Conservation (phyloP, 2,113 vertebrate genomes). For the Fregata magnificens region DNA sequence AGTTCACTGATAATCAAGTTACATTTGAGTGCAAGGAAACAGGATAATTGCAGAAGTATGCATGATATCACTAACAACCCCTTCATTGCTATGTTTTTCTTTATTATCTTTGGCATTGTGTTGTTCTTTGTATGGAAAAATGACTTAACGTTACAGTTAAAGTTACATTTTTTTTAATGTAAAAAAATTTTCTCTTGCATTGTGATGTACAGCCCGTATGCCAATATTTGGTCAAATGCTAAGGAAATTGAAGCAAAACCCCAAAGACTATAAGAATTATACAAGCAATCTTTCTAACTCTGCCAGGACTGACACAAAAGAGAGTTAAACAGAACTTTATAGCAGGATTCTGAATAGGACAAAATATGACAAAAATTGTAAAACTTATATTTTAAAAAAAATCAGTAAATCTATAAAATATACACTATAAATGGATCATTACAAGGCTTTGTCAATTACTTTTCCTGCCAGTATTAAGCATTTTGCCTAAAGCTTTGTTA, state of each 20-base stretch:
- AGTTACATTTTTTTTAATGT: background rate
- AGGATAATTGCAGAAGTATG: background rate
- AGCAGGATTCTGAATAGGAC: background rate
- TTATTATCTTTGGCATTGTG: background rate
- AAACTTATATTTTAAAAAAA: background rate
- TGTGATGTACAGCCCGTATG: background rate
- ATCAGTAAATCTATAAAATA: constrained; percentile 8
- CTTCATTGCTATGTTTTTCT: background rate
- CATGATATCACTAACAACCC: background rate
- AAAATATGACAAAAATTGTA: background rate
- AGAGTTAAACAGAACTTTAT: constrained; percentile 18
- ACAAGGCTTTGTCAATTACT: constrained; percentile 15
- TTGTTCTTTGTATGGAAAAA: background rate
- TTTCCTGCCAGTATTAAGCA: constrained; percentile 50
- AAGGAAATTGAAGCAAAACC: background rate
- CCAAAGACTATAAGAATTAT: background rate
- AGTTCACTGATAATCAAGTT: background rate
- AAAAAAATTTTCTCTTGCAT: background rate
- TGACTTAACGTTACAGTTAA: background rate
- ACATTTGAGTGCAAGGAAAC: background rate
- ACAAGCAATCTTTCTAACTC: background rate
- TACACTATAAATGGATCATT: background rate
- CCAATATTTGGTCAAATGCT: background rate
- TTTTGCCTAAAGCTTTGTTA: constrained; percentile 66
- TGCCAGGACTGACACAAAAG: background rate